Percentiles rank a stretch among this genome's conserved stretches.
Evolutionary conservation across 1,140 invertebrate species (phyloP).

Genomic region (Platyura marginata): DNA sequence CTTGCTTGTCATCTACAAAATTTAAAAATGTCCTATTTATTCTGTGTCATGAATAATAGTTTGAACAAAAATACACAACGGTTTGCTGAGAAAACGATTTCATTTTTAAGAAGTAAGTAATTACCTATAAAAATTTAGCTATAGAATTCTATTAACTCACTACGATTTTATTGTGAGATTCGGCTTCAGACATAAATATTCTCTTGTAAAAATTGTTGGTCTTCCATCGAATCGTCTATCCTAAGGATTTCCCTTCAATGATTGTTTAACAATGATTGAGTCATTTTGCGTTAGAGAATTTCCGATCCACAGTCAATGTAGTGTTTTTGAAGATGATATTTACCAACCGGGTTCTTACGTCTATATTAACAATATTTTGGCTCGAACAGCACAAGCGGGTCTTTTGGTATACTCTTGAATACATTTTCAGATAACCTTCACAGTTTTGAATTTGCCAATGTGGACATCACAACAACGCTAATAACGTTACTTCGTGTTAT

Average conservation of each 20-base stretch:
- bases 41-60: slow-evolving; percentile 9
- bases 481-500: slow-evolving; percentile 21
- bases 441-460: slow-evolving; percentile 14
- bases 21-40: slow-evolving; percentile 12
- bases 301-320: too few species aligned
- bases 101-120: neutral
- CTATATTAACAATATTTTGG: neutral
- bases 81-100: slow-evolving; percentile 4
- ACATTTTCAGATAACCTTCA: slow-evolving; percentile 9
- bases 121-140: too few species aligned
- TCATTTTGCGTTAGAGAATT: too few species aligned
- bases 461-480: slow-evolving; percentile 11
- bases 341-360: neutral
- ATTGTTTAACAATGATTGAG: too few species aligned
- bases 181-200: too few species aligned
- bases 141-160: too few species aligned
- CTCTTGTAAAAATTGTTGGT: too few species aligned
- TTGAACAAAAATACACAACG: slow-evolving; percentile 4
- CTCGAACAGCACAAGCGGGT: neutral
- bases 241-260: too few species aligned
- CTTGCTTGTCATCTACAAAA: slow-evolving; percentile 15
- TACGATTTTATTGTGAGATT: too few species aligned
- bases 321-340: too few species aligned
- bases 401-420: slow-evolving; percentile 4
- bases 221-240: too few species aligned